These are phyloP conservation scores for Amia ocellicauda DNA, from an alignment of 2,113 vertebrate species.

Conservation along the genomic window DNA sequence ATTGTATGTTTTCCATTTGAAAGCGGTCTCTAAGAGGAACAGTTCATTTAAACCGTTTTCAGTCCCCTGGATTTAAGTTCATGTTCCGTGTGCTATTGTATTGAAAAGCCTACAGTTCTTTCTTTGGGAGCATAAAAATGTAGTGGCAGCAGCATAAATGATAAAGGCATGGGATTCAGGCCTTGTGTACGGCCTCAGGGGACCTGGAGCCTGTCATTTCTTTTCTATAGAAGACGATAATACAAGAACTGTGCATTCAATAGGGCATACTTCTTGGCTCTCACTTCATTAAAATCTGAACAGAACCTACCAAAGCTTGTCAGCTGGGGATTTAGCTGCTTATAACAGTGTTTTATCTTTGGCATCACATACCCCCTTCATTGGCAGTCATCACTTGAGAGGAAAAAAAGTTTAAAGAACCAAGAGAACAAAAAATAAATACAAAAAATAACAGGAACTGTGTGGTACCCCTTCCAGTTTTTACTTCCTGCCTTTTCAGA, in stretches of 20 bases:
- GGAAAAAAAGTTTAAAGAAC: conserved; percentile 4
- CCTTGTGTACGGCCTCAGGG: conserved; percentile 13
- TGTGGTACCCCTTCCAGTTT: too few species aligned
- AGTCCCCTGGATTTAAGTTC: background rate
- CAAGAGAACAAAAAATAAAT: too few species aligned
- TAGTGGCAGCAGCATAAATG: conserved; percentile 12
- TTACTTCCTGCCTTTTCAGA: too few species aligned
- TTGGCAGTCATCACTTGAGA: conserved; percentile 11
- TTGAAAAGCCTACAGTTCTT: background rate
- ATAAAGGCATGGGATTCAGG: conserved; percentile 20
- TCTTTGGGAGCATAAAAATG: conserved; percentile 16
- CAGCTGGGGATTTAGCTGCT: conserved; percentile 30
- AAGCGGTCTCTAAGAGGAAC: too few species aligned
- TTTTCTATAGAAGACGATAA: conserved; percentile 38
- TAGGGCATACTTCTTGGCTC: conserved; percentile 29
- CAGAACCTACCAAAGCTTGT: conserved; percentile 23
- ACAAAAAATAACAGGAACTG: too few species aligned
- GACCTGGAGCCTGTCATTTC: conserved; percentile 21
- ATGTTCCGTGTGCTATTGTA: conserved; percentile 4
- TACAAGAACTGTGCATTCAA: conserved; percentile 31
- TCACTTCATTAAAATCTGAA: conserved; percentile 44
- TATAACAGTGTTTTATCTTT: conserved; percentile 34
- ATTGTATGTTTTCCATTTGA: too few species aligned
- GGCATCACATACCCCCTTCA: conserved; percentile 21
- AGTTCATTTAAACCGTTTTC: too few species aligned